A percentile compares a stretch with the other conserved stretches of the same genome.
Evolutionary conservation across 2,797 vertebrate genomes (phyloP).

Genomic region (Clarias pachynema): DNA sequence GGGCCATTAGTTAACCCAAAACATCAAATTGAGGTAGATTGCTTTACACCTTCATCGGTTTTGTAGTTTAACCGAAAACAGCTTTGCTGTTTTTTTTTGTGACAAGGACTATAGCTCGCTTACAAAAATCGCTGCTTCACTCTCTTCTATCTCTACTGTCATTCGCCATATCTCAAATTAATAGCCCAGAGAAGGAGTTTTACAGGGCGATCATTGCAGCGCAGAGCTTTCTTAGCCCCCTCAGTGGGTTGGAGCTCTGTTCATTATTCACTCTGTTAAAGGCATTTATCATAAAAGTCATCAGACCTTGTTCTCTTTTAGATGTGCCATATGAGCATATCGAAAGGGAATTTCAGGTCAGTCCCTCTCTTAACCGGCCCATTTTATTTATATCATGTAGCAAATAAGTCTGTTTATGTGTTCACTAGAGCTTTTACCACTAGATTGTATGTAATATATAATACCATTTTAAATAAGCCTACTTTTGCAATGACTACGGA

Average conservation of each 20-base stretch:
- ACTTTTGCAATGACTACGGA: neutral
- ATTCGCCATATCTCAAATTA: slow-evolving; percentile 65
- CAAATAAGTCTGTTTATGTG: neutral
- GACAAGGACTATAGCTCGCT: slow-evolving; percentile 16
- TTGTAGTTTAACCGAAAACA: slow-evolving; percentile 30
- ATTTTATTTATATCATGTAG: slow-evolving; percentile 65
- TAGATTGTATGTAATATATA: neutral
- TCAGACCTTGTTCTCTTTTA: slow-evolving; percentile 67
- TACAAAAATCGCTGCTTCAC: slow-evolving; percentile 14
- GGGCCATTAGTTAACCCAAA: slow-evolving; percentile 17
- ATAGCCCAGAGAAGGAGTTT: slow-evolving; percentile 68
- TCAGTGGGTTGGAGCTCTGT: slow-evolving; percentile 42
- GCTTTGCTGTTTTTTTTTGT: slow-evolving; percentile 12
- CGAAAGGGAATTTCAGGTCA: slow-evolving; percentile 65
- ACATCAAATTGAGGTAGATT: slow-evolving; percentile 30
- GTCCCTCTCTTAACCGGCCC: slow-evolving; percentile 61
- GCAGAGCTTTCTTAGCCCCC: slow-evolving; percentile 63
- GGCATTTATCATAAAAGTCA: slow-evolving; percentile 74
- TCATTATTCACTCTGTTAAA: slow-evolving; percentile 68
- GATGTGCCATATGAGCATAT: slow-evolving; percentile 12
- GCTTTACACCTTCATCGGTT: slow-evolving; percentile 1
- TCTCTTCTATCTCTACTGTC: slow-evolving; percentile 44
- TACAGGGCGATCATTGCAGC: slow-evolving; percentile 68
- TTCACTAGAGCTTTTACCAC: neutral
- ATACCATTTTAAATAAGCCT: neutral